phyloP scores from a whole-genome alignment of 2,888 invertebrate species.

The Noctua janthe region DNA sequence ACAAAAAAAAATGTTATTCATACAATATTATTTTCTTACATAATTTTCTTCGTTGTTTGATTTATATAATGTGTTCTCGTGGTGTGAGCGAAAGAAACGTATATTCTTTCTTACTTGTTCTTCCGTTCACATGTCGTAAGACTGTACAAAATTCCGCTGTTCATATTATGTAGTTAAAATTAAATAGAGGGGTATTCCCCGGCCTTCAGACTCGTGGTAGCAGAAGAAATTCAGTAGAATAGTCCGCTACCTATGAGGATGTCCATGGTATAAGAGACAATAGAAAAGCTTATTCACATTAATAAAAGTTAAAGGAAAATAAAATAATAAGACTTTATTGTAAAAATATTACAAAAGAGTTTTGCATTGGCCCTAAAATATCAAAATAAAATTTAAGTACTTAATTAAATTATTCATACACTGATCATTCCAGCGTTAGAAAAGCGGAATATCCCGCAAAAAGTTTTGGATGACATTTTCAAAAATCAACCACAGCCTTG shows the following conservation, averaged over 20 bases:
- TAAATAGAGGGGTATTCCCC: too few species aligned
- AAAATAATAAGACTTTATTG: not conserved
- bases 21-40: not conserved
- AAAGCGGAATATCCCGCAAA: slow-evolving; percentile 23
- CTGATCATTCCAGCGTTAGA: slow-evolving; percentile 29
- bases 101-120: too few species aligned
- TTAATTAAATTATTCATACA: not conserved
- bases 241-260: not conserved
- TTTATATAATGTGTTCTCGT: too few species aligned
- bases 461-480: slow-evolving; percentile 28
- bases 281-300: not conserved
- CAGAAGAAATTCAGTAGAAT: not conserved
- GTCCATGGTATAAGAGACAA: not conserved
- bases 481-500: too few species aligned
- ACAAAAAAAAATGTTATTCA: not conserved
- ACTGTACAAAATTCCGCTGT: not conserved
- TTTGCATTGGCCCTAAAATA: not conserved
- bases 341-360: not conserved
- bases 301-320: not conserved
- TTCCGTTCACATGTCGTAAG: not conserved
- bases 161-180: too few species aligned
- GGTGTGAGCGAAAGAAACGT: too few species aligned
- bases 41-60: not conserved
- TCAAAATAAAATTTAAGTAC: not conserved
- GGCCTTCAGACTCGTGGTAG: not conserved